These are phyloP conservation scores for Thymelicus sylvestris DNA, from an alignment of 2,888 invertebrate species.

Conservation along the genomic window DNA sequence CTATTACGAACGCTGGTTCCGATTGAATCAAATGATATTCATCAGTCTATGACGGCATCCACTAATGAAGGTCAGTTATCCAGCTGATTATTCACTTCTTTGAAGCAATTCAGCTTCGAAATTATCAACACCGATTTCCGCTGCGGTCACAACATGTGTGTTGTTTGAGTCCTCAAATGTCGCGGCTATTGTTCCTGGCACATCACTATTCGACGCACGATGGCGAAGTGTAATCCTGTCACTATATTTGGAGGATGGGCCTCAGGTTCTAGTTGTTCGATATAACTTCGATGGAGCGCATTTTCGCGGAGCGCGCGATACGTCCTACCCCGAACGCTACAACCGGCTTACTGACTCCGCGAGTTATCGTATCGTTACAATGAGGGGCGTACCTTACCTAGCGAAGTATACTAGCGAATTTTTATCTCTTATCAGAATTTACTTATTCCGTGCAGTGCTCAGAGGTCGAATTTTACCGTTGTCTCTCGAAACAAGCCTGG, in stretches of 20 bases:
- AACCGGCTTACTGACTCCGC: slow-evolving; percentile 37
- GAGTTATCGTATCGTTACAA: slow-evolving; percentile 38
- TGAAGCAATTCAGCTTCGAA: slow-evolving; percentile 37
- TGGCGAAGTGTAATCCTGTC: slow-evolving; percentile 44
- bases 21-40: slow-evolving; percentile 25
- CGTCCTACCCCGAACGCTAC: slow-evolving; percentile 40
- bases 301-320: slow-evolving; percentile 32
- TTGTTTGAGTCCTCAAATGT: slow-evolving; percentile 27
- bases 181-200: slow-evolving; percentile 42
- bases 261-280: slow-evolving; percentile 33
- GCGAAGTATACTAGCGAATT: slow-evolving; percentile 38
- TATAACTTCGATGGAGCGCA: slow-evolving; percentile 41
- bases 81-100: slow-evolving; percentile 42
- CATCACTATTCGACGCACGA: slow-evolving; percentile 48
- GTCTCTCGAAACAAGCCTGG: slow-evolving; percentile 36
- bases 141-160: slow-evolving; percentile 11
- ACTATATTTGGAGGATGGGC: slow-evolving; percentile 43
- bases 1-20: slow-evolving; percentile 32
- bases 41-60: slow-evolving; percentile 26
- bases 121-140: slow-evolving; percentile 36
- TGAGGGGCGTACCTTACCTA: slow-evolving; percentile 40
- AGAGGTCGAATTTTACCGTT: slow-evolving; percentile 53
- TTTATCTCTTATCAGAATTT: slow-evolving; percentile 49
- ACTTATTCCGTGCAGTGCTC: slow-evolving; percentile 47
- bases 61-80: slow-evolving; percentile 37